Conservation (phyloP, 35 echinoderm and acorn worm genomes). For the Heliocidaris tuberculata region DNA sequence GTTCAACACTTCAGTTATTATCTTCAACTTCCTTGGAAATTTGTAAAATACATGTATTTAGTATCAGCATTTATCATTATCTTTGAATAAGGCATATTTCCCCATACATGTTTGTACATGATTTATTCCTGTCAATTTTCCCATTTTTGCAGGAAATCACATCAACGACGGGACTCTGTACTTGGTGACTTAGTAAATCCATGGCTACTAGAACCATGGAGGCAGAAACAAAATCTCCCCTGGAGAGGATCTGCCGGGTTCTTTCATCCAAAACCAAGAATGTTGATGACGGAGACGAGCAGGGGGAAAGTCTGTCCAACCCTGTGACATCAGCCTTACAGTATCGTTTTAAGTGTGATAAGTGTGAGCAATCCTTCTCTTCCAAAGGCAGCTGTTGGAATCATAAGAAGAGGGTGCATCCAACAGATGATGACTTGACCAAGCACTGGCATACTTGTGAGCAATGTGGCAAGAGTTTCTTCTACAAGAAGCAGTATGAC, state of each 20-base stretch:
- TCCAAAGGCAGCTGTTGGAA: conserved; percentile 35
- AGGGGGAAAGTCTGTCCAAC: conserved; percentile 20
- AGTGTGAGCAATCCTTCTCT: conserved; percentile 36
- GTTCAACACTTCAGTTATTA: too few relatives aligned
- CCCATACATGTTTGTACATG: too few relatives aligned
- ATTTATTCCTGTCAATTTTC: too few relatives aligned
- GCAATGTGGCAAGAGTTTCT: conserved; percentile 36
- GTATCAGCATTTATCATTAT: too few relatives aligned
- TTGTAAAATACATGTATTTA: too few relatives aligned
- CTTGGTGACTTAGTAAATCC: not conserved
- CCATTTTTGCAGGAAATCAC: not conserved
- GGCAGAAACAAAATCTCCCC: conserved; percentile 18
- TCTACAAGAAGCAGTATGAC: conserved; percentile 51
- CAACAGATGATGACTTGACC: conserved; percentile 31
- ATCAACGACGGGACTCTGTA: not conserved
- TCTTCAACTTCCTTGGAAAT: too few relatives aligned
- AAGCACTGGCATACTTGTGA: conserved; percentile 40
- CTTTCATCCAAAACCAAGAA: conserved; percentile 24
- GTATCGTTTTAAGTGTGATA: conserved; percentile 37
- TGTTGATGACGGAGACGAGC: not conserved
- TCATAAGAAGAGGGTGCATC: conserved; percentile 39
- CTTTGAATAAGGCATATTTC: too few relatives aligned
- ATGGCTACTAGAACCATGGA: not conserved
- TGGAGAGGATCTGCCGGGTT: conserved; percentile 29
- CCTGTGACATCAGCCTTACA: conserved; percentile 25